A percentile compares a stretch with the other conserved stretches of the same genome.
Evolutionary conservation across 1,140 invertebrate genomes (phyloP).

Genomic region (Camponotus pennsylvanicus): DNA sequence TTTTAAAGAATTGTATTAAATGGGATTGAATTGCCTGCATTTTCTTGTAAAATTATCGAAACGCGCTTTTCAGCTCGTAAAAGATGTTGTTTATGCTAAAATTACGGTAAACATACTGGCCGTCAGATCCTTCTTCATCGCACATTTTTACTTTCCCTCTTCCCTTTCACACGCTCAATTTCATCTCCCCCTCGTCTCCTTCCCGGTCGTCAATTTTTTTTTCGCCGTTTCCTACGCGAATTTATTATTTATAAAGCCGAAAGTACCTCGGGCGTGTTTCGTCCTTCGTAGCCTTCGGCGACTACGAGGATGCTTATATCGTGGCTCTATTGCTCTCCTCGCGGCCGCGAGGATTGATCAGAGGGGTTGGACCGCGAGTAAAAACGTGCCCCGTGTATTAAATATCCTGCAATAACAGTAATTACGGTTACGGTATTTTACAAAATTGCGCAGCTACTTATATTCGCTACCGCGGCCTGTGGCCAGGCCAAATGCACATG

Average conservation of each 20-base stretch:
- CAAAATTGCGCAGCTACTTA: slow-evolving; percentile 53
- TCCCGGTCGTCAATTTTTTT: slow-evolving; percentile 48
- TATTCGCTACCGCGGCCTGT: slow-evolving; percentile 9
- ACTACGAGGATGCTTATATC: slow-evolving; percentile 47
- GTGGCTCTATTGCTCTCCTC: slow-evolving; percentile 45
- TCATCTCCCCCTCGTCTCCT: slow-evolving; percentile 23
- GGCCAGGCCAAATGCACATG: slow-evolving; percentile 34
- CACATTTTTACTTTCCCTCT: slow-evolving; percentile 5
- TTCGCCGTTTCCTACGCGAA: slow-evolving; percentile 69
- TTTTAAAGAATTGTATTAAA: neutral
- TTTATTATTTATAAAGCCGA: slow-evolving; percentile 85
- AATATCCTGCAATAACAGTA: slow-evolving; percentile 63
- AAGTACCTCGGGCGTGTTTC: slow-evolving; percentile 72
- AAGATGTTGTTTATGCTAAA: slow-evolving; percentile 33
- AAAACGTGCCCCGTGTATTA: slow-evolving; percentile 54
- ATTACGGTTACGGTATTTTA: slow-evolving; percentile 57
- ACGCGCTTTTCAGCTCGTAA: neutral
- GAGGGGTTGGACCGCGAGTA: slow-evolving; percentile 51
- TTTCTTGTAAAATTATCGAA: neutral
- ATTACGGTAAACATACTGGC: slow-evolving; percentile 9
- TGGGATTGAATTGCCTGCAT: neutral
- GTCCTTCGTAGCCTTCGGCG: slow-evolving; percentile 37
- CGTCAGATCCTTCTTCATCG: neutral
- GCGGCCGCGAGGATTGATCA: slow-evolving; percentile 28
- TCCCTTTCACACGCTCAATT: slow-evolving; percentile 27